phyloP scores from a whole-genome alignment of 2,113 vertebrate species.

The Tupaia tana region DNA sequence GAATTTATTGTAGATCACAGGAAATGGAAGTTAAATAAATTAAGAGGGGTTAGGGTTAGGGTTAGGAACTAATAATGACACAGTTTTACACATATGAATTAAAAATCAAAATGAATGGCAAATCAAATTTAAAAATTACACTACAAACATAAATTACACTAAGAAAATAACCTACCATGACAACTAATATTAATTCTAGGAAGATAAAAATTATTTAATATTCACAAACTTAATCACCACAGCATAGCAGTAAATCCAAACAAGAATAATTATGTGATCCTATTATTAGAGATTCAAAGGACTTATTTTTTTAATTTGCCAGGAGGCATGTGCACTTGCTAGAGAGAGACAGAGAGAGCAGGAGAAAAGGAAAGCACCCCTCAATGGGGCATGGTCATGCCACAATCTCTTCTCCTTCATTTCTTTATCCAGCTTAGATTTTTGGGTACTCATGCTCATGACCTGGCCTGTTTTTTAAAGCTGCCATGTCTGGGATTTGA shows the following conservation, averaged over 20 bases:
- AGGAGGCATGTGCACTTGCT: too few relatives aligned
- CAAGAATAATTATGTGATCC: background rate
- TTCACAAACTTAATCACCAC: background rate
- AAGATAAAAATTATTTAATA: background rate
- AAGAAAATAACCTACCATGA: background rate
- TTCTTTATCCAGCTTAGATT: too few relatives aligned
- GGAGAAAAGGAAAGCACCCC: too few relatives aligned
- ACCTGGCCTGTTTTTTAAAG: too few relatives aligned
- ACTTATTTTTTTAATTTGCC: too few relatives aligned
- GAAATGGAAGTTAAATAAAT: constrained; percentile 4
- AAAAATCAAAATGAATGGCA: constrained; percentile 38
- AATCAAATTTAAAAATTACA: constrained; percentile 35
- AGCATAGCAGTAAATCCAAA: background rate
- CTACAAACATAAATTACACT: constrained; percentile 14
- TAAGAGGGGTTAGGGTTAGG: too few relatives aligned
- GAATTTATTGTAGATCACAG: background rate
- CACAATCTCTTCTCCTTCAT: too few relatives aligned
- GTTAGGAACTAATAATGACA: background rate
- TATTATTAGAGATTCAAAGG: background rate
- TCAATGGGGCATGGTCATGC: too few relatives aligned
- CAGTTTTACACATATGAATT: background rate
- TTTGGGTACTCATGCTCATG: too few relatives aligned
- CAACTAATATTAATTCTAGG: background rate
- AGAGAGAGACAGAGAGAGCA: too few relatives aligned
- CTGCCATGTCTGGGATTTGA: too few relatives aligned